Evolutionary conservation across 2,113 vertebrate species (phyloP).

Genomic region (Oostethus manadensis): DNA sequence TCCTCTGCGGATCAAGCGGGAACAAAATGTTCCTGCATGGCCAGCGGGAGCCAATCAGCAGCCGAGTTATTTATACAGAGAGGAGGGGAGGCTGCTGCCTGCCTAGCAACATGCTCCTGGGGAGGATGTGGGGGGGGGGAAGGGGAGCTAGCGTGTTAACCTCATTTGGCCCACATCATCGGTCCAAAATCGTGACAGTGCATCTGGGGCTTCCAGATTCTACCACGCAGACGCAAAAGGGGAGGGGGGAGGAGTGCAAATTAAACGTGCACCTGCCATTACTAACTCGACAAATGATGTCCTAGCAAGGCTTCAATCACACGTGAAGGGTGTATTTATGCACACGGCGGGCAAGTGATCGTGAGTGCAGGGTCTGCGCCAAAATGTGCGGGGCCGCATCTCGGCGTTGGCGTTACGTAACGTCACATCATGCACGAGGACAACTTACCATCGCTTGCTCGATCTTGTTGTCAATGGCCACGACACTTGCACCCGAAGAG

Average conservation of each 20-base stretch:
- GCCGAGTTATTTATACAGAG: conserved; percentile 83
- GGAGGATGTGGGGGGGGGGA: conserved; percentile 8
- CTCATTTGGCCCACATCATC: conserved; percentile 37
- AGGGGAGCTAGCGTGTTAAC: conserved; percentile 42
- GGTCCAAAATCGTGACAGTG: conserved; percentile 22
- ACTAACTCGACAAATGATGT: no score
- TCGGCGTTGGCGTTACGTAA: neutral
- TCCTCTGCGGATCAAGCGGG: conserved; percentile 30
- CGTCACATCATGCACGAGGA: neutral
- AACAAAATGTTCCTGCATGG: conserved; percentile 77
- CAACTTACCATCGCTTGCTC: conserved; percentile 91
- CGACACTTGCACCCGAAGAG: conserved; percentile 90
- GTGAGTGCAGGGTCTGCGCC: no score
- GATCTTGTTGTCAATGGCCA: conserved; percentile 98
- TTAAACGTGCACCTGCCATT: no score
- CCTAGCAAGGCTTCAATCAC: no score
- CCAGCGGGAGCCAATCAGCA: conserved; percentile 70
- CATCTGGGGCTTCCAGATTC: neutral
- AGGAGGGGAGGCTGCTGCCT: conserved; percentile 78
- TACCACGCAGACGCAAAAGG: neutral
- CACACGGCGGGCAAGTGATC: no score
- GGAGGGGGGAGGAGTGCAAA: no score
- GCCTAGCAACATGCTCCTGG: conserved; percentile 82
- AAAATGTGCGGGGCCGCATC: no score
- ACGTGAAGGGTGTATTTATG: no score